Conservation (phyloP, 2,113 vertebrate species). For the Phalacrocorax aristotelis region DNA sequence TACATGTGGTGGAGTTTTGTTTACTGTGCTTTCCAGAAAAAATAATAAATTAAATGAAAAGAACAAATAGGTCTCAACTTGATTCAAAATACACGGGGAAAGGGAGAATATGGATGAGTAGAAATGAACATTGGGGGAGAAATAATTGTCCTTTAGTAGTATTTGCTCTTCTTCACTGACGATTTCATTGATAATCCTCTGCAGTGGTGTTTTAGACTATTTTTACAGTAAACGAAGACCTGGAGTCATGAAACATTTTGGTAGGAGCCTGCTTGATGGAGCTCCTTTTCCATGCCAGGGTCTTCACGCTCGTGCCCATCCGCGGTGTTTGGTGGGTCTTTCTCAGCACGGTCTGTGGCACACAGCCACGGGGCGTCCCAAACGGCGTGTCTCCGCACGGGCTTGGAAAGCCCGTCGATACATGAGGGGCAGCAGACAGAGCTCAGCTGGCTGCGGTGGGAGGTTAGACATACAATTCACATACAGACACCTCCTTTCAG, state of each 20-base stretch:
- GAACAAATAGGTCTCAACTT: background rate
- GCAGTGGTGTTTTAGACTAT: background rate
- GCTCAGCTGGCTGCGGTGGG: background rate
- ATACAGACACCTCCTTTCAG: background rate
- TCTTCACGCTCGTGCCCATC: background rate
- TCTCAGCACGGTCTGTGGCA: accelerated
- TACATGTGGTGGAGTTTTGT: background rate
- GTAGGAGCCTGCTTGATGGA: background rate
- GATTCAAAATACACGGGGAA: background rate
- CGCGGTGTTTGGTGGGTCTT: background rate
- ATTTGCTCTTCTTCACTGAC: background rate
- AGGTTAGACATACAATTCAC: background rate
- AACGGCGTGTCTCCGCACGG: accelerated
- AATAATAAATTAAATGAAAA: background rate
- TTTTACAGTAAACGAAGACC: background rate
- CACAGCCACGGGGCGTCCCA: accelerated
- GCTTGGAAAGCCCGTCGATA: background rate
- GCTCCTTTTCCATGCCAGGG: background rate
- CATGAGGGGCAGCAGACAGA: too few relatives aligned
- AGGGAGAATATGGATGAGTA: background rate
- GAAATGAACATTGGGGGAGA: background rate
- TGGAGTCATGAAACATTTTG: background rate
- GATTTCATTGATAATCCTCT: background rate
- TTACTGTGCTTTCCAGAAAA: background rate
- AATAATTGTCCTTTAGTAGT: background rate